Conservation (phyloP, 2,113 vertebrate species). For the Xenopus laevis region DNA sequence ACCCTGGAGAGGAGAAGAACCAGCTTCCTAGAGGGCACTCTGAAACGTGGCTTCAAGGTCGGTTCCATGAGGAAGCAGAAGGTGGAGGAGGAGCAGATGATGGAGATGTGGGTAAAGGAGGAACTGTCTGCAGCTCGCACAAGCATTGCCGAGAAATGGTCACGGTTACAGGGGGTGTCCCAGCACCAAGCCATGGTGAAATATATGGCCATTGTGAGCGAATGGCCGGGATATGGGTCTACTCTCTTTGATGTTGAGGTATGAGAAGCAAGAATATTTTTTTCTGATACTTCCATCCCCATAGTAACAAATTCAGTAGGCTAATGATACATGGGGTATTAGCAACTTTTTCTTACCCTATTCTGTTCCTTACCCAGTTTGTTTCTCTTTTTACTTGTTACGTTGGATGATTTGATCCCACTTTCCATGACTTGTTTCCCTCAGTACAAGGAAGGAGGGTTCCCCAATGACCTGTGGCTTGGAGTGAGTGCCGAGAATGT, state of each 20-base stretch:
- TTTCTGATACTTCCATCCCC: too few species aligned
- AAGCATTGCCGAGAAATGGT: conserved; percentile 86
- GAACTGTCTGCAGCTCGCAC: conserved; percentile 85
- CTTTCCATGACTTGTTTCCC: conserved; percentile 31
- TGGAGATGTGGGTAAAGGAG: conserved; percentile 93
- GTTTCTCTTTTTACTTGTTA: background rate
- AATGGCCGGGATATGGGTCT: conserved; percentile 89
- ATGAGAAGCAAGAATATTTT: conserved; percentile 22
- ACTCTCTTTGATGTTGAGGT: conserved; percentile 92
- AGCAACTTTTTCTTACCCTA: too few species aligned
- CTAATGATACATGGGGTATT: too few species aligned
- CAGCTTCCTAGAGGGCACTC: conserved; percentile 82
- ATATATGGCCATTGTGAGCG: conserved; percentile 85
- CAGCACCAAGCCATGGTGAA: conserved; percentile 91
- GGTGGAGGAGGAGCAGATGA: conserved; percentile 87
- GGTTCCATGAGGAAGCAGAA: conserved; percentile 87
- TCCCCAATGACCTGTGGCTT: conserved; percentile 86
- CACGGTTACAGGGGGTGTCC: conserved; percentile 77
- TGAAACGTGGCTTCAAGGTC: conserved; percentile 85
- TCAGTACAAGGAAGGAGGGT: conserved; percentile 90
- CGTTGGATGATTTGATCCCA: background rate
- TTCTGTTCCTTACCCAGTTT: background rate
- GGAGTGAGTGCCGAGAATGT: conserved; percentile 82
- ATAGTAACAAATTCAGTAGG: too few species aligned
- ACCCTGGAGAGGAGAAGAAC: conserved; percentile 76